These are phyloP conservation scores for Patella pellucida DNA, from an alignment of 2,888 invertebrate species.

Conservation along the genomic window DNA sequence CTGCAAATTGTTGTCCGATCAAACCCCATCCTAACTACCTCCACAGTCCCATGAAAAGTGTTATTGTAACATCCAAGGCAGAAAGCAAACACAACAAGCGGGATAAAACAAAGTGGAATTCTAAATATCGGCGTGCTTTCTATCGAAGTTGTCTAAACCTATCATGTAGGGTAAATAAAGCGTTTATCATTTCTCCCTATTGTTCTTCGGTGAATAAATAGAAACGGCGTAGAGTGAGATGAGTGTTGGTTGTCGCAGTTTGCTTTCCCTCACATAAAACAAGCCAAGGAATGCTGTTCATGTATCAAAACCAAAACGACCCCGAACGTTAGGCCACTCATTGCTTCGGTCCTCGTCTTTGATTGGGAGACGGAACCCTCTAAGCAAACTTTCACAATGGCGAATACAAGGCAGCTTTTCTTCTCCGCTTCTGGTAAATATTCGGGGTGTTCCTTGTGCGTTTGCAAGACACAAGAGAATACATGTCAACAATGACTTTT, in stretches of 20 bases:
- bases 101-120: slow-evolving; percentile 23
- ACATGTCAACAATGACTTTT: neutral
- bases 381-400: neutral
- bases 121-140: slow-evolving; percentile 13
- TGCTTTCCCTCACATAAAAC: slow-evolving; percentile 12
- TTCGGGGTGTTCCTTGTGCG: neutral
- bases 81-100: slow-evolving; percentile 16
- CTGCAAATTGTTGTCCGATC: slow-evolving; percentile 23
- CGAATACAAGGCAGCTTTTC: neutral
- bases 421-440: slow-evolving; percentile 1
- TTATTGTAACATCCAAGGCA: slow-evolving; percentile 21
- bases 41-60: slow-evolving; percentile 8
- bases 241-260: neutral
- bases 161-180: neutral
- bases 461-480: neutral
- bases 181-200: neutral
- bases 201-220: neutral
- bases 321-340: neutral
- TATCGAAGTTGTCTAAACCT: neutral
- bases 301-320: slow-evolving; percentile 9
- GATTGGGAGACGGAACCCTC: neutral
- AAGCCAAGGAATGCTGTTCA: slow-evolving; percentile 1
- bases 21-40: slow-evolving; percentile 6
- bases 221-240: slow-evolving; percentile 3
- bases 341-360: neutral